Conservation (phyloP, 1,140 invertebrate species). For the Penaeus chinensis region DNA sequence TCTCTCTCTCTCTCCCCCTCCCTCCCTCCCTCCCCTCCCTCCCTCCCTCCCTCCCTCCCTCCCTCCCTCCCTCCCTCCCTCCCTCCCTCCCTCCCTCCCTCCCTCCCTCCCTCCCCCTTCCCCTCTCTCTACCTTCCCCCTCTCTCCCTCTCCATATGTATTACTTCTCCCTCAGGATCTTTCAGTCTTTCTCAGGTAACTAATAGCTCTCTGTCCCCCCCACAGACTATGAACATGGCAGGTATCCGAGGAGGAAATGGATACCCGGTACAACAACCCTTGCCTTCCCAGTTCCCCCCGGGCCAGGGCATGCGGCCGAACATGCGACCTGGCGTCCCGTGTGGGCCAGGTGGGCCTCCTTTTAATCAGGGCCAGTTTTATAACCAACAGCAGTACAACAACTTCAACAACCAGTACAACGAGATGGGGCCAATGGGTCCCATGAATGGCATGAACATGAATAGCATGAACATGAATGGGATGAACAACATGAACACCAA, state of each 20-base stretch:
- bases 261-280: constrained; percentile 63
- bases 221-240: constrained; percentile 57
- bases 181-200: constrained; percentile 11
- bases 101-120: no score
- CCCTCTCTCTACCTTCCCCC: no score
- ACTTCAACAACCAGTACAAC: constrained; percentile 72
- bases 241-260: constrained; percentile 55
- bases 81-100: no score
- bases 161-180: not conserved
- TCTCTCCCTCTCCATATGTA: no score
- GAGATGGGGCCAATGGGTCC: constrained; percentile 68
- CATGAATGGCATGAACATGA: constrained; percentile 69
- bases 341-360: constrained; percentile 55
- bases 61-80: no score
- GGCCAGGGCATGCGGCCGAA: constrained; percentile 60
- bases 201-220: not conserved
- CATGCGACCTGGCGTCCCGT: constrained; percentile 58
- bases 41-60: no score
- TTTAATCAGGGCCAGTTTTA: constrained; percentile 59
- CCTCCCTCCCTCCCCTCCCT: no score
- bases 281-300: constrained; percentile 64
- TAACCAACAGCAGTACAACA: constrained; percentile 60
- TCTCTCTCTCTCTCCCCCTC: no score
- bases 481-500: constrained; percentile 60
- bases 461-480: constrained; percentile 62